phyloP scores from a whole-genome alignment of 2,113 vertebrate genomes.

The Chaenogobius annularis region DNA sequence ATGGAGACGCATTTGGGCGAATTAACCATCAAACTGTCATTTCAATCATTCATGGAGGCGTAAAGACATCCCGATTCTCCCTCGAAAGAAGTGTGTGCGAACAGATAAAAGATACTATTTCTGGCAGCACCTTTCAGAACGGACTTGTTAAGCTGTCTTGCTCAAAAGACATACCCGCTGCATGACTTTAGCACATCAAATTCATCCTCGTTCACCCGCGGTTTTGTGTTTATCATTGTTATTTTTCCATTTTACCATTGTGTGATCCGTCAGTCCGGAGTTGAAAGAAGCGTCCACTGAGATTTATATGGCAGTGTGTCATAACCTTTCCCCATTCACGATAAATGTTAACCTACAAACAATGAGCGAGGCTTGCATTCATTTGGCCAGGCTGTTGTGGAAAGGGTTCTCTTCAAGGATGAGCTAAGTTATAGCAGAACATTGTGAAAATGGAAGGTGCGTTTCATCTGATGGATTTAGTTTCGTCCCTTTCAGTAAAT shows the following conservation, averaged over 20 bases:
- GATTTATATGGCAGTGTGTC: slow-evolving; percentile 16
- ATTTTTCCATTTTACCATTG: slow-evolving; percentile 4
- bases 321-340: slow-evolving; percentile 14
- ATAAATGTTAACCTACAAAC: slow-evolving; percentile 14
- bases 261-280: neutral
- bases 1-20: slow-evolving; percentile 53
- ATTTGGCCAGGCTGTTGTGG: slow-evolving; percentile 4
- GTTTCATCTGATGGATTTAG: slow-evolving; percentile 3
- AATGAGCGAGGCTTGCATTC: neutral
- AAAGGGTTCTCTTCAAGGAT: neutral
- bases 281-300: slow-evolving; percentile 15
- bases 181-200: slow-evolving; percentile 15
- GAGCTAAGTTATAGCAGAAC: neutral
- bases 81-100: slow-evolving; percentile 29
- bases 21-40: slow-evolving; percentile 53
- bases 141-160: slow-evolving; percentile 23
- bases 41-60: slow-evolving; percentile 64
- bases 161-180: slow-evolving; percentile 5
- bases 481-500: neutral
- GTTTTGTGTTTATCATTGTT: slow-evolving; percentile 1
- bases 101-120: slow-evolving; percentile 52
- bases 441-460: neutral
- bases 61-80: slow-evolving; percentile 35
- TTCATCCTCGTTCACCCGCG: slow-evolving; percentile 8
- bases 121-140: slow-evolving; percentile 19